Evolutionary conservation across 2,888 invertebrate species (phyloP), one percentile per base, ranked within the genome.

Genomic region (Proisotoma minuta): DNA sequence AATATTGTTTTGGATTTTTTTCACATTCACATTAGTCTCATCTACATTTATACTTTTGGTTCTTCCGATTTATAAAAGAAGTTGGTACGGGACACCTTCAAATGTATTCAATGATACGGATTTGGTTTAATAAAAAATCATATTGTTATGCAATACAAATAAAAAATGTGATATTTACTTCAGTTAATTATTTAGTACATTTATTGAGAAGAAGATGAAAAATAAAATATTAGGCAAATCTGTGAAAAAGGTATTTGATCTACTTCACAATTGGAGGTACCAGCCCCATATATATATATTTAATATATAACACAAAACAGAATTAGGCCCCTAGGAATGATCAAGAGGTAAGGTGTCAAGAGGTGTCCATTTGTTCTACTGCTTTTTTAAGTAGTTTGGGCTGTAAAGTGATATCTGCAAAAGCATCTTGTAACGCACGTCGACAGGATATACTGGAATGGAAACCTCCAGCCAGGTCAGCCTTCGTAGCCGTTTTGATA

Each of bases 401-500:
- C 39, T 68, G 60, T 49, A 70, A 66, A 29, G 64, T 58, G 49
- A 81, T 76, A 56, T 81, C 92, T 62, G 88, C 84, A 75, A 94
- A 82, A 0, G 94, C 91, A 76, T 95, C 95, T 76, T 92, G 89
- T 47, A 96, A 77, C 0, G 93, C 94, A 65, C 95, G 82, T 66
- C 89, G 82, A 76, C 94, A 94, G 0, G 92, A 90, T 71, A 91
- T 81, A 2, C 84, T 84, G 0, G 90, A 83, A n/a, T 84, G 84
- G 77, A 89, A 96, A 1, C 97, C 96, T 10, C 94, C 94, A 0
- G 92, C 92, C 69, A 85, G 84, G 78, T 96, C 94, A 22, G 84
- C 80, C 24, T 83, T 82, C 34, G 81, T 86, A 74, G 91, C 90
- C 2, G 80, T 74, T 71, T 92, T 83, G 39, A 95, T 85, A 78